These are phyloP conservation scores for Idaea aversata DNA, from an alignment of 2,888 invertebrate genomes.

Conservation along the genomic window DNA sequence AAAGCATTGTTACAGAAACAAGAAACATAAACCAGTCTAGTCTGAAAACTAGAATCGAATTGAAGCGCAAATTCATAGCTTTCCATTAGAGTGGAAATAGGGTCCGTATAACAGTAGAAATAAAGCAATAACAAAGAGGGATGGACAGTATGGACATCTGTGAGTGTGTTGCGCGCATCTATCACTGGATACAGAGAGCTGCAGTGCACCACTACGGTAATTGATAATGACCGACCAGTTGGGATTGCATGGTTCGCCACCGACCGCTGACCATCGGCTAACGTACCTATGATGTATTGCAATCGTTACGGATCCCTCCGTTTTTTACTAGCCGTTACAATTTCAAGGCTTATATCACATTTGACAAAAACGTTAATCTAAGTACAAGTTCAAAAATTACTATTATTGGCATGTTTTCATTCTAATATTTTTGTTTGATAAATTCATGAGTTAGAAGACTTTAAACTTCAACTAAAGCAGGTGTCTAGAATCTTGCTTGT, in stretches of 20 bases:
- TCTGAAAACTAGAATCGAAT: background rate
- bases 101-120: slow-evolving; percentile 29
- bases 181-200: slow-evolving; percentile 26
- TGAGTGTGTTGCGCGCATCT: slow-evolving; percentile 37
- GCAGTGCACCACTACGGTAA: slow-evolving; percentile 28
- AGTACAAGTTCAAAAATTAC: too few species aligned
- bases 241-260: background rate
- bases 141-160: slow-evolving; percentile 32
- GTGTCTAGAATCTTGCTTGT: too few species aligned
- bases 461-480: too few species aligned
- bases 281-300: background rate
- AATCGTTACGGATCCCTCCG: background rate
- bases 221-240: slow-evolving; percentile 32
- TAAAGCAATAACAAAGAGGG: slow-evolving; percentile 45
- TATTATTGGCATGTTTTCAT: too few species aligned
- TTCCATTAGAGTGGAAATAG: slow-evolving; percentile 17
- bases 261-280: background rate
- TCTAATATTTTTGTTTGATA: too few species aligned
- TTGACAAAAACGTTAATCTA: too few species aligned
- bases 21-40: background rate
- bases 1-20: background rate
- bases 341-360: too few species aligned
- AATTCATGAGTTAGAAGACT: too few species aligned
- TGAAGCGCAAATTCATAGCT: background rate
- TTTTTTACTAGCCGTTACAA: too few species aligned